Evolutionary conservation across 2,888 invertebrate species (phyloP), one percentile per base, ranked within the genome.

Genomic region (Metellina segmentata): DNA sequence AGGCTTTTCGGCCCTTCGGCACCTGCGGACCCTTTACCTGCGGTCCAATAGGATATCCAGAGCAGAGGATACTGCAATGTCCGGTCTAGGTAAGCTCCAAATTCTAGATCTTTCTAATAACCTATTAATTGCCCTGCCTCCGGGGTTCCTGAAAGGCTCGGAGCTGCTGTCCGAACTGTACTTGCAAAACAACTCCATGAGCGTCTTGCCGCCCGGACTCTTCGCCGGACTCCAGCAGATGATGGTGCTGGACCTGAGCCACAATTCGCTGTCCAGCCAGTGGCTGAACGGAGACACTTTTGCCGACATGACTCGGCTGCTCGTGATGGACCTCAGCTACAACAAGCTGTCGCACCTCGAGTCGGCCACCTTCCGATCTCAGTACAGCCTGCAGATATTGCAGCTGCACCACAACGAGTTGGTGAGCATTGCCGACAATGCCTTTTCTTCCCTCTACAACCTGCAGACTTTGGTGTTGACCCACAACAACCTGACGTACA

Each of bases 371-470:
- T 98, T 98, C 94, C 96, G 97, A 94, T 97, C 98, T 94, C 96
- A 98, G 93, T 98, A 98, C 94, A 98, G 97, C 48, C 95, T 98
- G 91, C 97, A 98, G 95, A 97, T 97, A 93, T 96, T 98, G 75
- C 98, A 98, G 94, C 96, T 98, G 93, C 97, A 98, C 94, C 97
- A 97, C 95, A 98, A 98, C 95, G 96, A 96, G 94, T 95, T 98
- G 88, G 97, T 97, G 94, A 97, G 96, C 93, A 97, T 98, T 93
- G 97, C 97, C 7, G 97, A 98, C 7, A 97, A 98, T 94, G 97
- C 98, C 1, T 98, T 98, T 95, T 96, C 98, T 72, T 97, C 98
- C 6, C 97, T 98, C 97, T 98, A 97, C 95, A 98, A 98, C 95
- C 96, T 98, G 93, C 98, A 98, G 95, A 98, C 98, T 11, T 95